Base-by-base conservation (phyloP, 2,113 vertebrate genomes). In the Pygoscelis antarcticus region DNA sequence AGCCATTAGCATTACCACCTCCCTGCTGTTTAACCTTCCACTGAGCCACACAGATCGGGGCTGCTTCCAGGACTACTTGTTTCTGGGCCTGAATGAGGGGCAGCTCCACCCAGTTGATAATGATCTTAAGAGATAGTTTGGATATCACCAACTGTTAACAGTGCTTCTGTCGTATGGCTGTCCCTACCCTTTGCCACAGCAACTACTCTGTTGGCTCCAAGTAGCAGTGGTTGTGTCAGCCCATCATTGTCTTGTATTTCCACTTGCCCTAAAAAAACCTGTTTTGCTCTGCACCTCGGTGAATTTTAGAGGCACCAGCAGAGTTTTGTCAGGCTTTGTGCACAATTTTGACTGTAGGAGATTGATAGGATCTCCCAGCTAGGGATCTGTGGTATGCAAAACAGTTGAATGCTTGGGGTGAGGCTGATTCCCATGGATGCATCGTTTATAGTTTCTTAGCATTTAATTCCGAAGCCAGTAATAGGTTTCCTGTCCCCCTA, bases 221-320 rank as follows among this genome's bases (percentile, higher is more conserved):
- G 29, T 38, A 9, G 42, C 44, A 18, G 22, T 83, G 22, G 8
- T 36, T 54, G 3, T 25, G 20, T 61, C 25, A 87, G 13, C 3
- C 16, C 26, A 22, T 9, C 1, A 0, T 12, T 62, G 16, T 13
- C 46, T 76, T 52, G 4, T 68, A 40, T 83, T 85, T 84, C n/a
- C 1, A 1, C 22, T 32, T 62, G 7, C 17, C 13, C 26, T 64
- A n/a, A 68, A 62, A 6, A 6, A 9, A 1, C 1, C 5, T 30
- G 2, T 58, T 82, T n/a, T 36, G 11, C 36, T 49, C 16, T 65
- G 2, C 13, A 60, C 7, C 20, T 40, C 3, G 3, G 7, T 19
- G 76, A 38, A 62, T 54, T 80, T 81, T 84, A 70, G 32, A 62
- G 70, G 17, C 4, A 34, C 8, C 4, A 9, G 7, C 5, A 26